Percentiles rank a stretch among this genome's conserved stretches.
Evolutionary conservation across 2,113 vertebrate species (phyloP).

Genomic region (Talpa occidentalis): DNA sequence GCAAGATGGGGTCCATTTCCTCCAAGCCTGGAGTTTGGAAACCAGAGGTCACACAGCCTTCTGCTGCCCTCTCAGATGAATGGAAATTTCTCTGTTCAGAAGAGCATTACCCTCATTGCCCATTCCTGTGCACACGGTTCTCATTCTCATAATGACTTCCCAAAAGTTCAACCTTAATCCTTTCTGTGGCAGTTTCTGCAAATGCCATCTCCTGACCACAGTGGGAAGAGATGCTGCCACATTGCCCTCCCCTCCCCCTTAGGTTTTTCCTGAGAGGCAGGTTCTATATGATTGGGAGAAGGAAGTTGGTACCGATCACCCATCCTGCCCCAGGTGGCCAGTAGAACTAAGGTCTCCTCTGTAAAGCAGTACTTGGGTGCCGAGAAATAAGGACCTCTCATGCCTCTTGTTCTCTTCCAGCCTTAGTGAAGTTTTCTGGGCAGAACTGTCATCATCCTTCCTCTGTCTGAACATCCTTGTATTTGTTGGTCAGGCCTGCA

Average conservation of each 20-base stretch:
- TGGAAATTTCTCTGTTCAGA: not conserved
- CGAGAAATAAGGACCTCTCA: not conserved
- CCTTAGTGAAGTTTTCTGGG: not conserved
- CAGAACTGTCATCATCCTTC: not conserved
- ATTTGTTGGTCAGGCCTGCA: not conserved
- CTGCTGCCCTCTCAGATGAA: not conserved
- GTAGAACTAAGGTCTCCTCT: not conserved
- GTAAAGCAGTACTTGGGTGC: not conserved
- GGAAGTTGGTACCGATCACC: not conserved
- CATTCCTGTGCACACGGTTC: not conserved
- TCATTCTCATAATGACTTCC: not conserved
- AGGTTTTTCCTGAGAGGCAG: not conserved
- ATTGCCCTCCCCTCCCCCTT: accelerated
- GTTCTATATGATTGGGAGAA: not conserved
- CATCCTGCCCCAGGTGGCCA: not conserved
- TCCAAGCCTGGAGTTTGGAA: not conserved
- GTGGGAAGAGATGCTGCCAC: not conserved
- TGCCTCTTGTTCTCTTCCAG: not conserved
- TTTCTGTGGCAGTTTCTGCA: not conserved
- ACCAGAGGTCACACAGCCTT: not conserved
- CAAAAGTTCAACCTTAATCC: not conserved
- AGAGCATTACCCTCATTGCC: not conserved
- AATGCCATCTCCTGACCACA: not conserved
- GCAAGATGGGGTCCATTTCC: not conserved
- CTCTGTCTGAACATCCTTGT: not conserved